Percentiles rank a stretch among this genome's conserved stretches.
These are phyloP conservation scores for Rhabdomys dilectus DNA, from an alignment of 2,113 vertebrate genomes.

Conservation along the genomic window DNA sequence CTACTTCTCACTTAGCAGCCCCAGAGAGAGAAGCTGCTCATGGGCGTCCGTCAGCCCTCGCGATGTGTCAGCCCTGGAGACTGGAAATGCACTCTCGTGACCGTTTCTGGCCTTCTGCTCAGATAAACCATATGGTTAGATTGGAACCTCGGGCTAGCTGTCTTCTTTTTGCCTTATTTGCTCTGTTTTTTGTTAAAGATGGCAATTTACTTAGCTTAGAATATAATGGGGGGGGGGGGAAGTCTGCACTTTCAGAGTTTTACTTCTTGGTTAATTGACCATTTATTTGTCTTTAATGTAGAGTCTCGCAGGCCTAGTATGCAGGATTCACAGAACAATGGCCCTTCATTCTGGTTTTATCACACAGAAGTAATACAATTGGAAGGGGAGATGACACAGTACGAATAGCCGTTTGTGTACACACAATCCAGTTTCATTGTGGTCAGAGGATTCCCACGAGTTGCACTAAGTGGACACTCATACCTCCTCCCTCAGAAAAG, in stretches of 20 bases:
- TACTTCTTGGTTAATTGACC: not conserved
- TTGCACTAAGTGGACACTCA: no score
- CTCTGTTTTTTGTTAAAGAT: constrained; percentile 7
- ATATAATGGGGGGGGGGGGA: not conserved
- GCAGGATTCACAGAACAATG: not conserved
- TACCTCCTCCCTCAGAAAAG: not conserved
- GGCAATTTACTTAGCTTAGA: constrained; percentile 32
- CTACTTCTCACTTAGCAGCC: constrained; percentile 43
- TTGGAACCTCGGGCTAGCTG: not conserved
- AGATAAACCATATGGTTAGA: not conserved
- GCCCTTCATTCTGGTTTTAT: not conserved
- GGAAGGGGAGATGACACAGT: not conserved
- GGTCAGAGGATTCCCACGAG: not conserved
- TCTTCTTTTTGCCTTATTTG: constrained; percentile 19
- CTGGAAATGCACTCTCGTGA: not conserved
- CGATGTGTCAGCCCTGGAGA: not conserved
- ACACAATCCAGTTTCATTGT: not conserved
- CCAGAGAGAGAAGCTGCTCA: not conserved
- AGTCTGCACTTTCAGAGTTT: not conserved
- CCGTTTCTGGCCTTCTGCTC: not conserved
- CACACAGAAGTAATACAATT: not conserved
- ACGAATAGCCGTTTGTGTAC: not conserved
- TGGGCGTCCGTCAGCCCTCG: not conserved
- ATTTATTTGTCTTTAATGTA: not conserved
- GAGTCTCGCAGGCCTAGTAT: not conserved